Evolutionary conservation across 2,888 invertebrate genomes (phyloP).

Genomic region (Caenorhabditis japonica): DNA sequence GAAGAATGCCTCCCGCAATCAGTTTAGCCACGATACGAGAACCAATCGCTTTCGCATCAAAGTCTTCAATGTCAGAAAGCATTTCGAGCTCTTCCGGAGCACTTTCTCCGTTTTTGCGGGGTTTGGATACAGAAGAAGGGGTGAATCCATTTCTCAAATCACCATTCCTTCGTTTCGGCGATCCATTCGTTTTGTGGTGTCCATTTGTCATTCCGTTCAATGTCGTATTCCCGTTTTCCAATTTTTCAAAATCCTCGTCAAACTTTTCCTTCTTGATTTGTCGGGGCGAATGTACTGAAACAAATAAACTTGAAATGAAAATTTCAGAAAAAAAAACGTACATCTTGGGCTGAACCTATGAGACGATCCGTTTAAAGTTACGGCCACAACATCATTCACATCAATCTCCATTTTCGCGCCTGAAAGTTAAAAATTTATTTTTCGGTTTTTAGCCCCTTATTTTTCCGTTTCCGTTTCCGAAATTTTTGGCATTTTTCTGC

Average conservation of each 20-base stretch:
- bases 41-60: slow-evolving; percentile 38
- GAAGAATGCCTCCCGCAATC: slow-evolving; percentile 40
- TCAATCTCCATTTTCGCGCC: slow-evolving; percentile 38
- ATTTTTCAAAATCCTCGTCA: slow-evolving; percentile 27
- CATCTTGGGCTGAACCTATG: slow-evolving; percentile 20
- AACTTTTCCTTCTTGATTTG: slow-evolving; percentile 32
- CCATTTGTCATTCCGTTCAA: slow-evolving; percentile 13
- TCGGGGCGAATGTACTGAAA: slow-evolving; percentile 41
- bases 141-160: slow-evolving; percentile 15
- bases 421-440: slow-evolving; percentile 4
- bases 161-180: slow-evolving; percentile 35
- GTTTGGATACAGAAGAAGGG: slow-evolving; percentile 1
- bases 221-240: slow-evolving; percentile 16
- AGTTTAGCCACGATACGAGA: slow-evolving; percentile 36
- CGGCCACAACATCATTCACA: slow-evolving; percentile 14
- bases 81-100: slow-evolving; percentile 8
- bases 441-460: too few species aligned
- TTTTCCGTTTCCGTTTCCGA: too few species aligned
- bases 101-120: neutral
- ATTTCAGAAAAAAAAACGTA: neutral
- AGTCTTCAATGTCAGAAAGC: slow-evolving; percentile 36
- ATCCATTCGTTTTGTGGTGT: slow-evolving; percentile 13
- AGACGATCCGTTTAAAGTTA: neutral
- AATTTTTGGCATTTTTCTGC: too few species aligned
- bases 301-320: neutral